These are phyloP conservation scores for Copidosoma floridanum DNA, from an alignment of 1,140 invertebrate genomes.

Conservation along the genomic window DNA sequence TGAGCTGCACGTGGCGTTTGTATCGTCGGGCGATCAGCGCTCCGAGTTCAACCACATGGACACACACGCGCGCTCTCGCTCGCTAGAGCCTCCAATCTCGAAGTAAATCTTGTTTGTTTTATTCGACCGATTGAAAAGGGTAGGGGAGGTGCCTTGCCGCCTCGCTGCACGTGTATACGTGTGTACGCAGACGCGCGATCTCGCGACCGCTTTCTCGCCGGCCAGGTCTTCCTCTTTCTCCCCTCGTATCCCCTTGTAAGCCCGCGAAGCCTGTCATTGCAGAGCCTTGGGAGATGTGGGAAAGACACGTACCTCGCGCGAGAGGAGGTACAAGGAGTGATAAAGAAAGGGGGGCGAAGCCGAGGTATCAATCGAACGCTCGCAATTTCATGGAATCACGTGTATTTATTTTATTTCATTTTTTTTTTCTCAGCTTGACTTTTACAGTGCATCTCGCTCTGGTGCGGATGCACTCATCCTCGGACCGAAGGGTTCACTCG, in stretches of 20 bases:
- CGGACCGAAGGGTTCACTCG: too few relatives aligned
- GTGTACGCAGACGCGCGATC: too few relatives aligned
- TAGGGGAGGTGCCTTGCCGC: too few relatives aligned
- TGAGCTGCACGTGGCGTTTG: too few relatives aligned
- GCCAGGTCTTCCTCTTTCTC: too few relatives aligned
- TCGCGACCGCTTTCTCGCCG: conserved; percentile 15
- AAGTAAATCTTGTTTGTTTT: conserved; percentile 32
- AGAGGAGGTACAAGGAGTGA: conserved; percentile 7
- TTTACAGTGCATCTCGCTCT: too few relatives aligned
- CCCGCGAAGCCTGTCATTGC: conserved; percentile 24
- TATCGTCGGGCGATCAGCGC: neutral
- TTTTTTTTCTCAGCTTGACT: neutral
- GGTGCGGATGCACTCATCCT: too few relatives aligned
- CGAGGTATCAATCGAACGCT: conserved; percentile 20
- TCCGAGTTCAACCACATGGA: too few relatives aligned
- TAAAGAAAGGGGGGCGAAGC: neutral
- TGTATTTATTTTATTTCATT: conserved; percentile 26
- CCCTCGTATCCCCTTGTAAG: too few relatives aligned
- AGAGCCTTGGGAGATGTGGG: conserved; percentile 15
- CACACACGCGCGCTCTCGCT: neutral
- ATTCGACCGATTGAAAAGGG: conserved; percentile 26
- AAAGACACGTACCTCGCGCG: conserved; percentile 15
- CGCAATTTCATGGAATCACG: conserved; percentile 23
- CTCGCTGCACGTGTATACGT: too few relatives aligned
- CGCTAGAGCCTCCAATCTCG: conserved; percentile 22